Evolutionary conservation across 2,888 invertebrate species (phyloP).

Genomic region (Megastigmus dorsalis): DNA sequence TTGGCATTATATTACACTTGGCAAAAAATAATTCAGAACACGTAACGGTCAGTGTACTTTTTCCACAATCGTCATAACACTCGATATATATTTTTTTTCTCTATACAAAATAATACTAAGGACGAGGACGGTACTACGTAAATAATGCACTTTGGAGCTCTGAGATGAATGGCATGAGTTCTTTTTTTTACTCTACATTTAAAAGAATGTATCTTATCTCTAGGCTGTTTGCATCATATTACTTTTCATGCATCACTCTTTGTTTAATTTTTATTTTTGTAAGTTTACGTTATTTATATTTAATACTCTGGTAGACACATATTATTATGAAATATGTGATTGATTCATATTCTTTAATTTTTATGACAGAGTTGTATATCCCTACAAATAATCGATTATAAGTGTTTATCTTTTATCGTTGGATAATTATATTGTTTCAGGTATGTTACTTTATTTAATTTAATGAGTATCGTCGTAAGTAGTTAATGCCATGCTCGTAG

Average conservation of each 20-base stretch:
- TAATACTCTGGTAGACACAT: constrained; percentile 21
- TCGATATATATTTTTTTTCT: constrained; percentile 57
- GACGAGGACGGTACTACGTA: constrained; percentile 57
- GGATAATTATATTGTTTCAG: background rate
- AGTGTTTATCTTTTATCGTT: constrained; percentile 4
- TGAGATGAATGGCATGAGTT: constrained; percentile 7
- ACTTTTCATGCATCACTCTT: background rate
- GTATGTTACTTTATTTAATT: background rate
- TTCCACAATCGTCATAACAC: constrained; percentile 48
- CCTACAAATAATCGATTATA: constrained; percentile 23
- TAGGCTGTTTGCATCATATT: background rate
- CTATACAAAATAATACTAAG: constrained; percentile 57
- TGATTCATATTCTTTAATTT: constrained; percentile 16
- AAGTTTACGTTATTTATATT: constrained; percentile 2
- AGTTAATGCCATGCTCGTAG: constrained; percentile 13
- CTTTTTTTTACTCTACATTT: constrained; percentile 12
- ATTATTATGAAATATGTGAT: background rate
- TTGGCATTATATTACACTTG: background rate
- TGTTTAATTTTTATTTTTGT: background rate
- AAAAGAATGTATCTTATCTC: background rate
- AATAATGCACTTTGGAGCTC: constrained; percentile 51
- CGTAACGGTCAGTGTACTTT: constrained; percentile 14
- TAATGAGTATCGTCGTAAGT: background rate
- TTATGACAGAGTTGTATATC: constrained; percentile 6
- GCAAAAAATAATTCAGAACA: background rate